Evolutionary conservation across 2,113 vertebrate species (phyloP).

Genomic region (Microcebus griseorufus): DNA sequence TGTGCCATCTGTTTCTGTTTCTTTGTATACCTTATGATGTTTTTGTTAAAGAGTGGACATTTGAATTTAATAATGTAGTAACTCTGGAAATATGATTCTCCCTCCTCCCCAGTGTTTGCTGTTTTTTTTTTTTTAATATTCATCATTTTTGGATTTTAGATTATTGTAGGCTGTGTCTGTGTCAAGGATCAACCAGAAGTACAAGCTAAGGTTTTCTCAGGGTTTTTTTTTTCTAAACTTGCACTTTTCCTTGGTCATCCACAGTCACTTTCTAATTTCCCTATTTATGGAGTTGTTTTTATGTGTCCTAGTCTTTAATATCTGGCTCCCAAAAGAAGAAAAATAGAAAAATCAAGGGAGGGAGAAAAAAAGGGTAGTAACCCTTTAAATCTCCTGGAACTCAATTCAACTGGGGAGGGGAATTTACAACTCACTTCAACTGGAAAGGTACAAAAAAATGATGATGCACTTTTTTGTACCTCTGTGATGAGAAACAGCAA

Average conservation of each 20-base stretch:
- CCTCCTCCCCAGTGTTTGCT: neutral
- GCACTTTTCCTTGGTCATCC: neutral
- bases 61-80: neutral
- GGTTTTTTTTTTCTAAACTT: neutral
- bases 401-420: neutral
- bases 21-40: neutral
- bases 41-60: neutral
- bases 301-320: neutral
- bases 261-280: neutral
- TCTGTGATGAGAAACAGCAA: neutral
- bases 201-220: neutral
- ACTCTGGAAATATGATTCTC: neutral
- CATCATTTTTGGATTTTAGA: neutral
- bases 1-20: neutral
- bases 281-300: neutral
- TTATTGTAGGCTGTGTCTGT: neutral
- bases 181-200: neutral
- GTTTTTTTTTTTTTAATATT: neutral
- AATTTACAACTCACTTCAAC: neutral
- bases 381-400: neutral
- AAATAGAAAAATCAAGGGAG: neutral
- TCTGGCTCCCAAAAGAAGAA: neutral
- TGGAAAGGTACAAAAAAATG: neutral
- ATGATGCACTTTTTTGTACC: neutral
- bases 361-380: rapidly evolving